Evolutionary conservation across 2,797 vertebrate species (phyloP).

Genomic region (Artibeus jamaicensis): DNA sequence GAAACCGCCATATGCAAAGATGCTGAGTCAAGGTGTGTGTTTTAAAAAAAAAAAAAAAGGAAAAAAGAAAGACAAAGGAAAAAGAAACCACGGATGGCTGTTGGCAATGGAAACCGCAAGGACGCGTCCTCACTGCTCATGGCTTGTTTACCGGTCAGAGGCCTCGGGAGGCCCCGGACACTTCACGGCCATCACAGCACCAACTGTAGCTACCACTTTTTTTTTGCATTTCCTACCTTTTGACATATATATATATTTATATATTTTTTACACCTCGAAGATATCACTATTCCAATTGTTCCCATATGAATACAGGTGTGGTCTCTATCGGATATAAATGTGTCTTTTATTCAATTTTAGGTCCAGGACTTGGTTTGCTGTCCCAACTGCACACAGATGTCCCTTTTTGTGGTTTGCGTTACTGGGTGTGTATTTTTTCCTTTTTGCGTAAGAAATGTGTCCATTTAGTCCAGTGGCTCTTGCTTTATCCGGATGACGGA

Average conservation of each 20-base stretch:
- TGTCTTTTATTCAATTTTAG: conserved; percentile 84
- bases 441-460: conserved; percentile 82
- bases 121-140: conserved; percentile 71
- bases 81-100: conserved; percentile 73
- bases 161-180: conserved; percentile 75
- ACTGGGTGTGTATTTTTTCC: conserved; percentile 37
- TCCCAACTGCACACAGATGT: conserved; percentile 82
- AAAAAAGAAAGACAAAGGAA: conserved; percentile 58
- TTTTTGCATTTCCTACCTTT: conserved; percentile 83
- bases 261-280: conserved; percentile 85
- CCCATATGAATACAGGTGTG: conserved; percentile 86
- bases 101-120: conserved; percentile 74
- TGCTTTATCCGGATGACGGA: conserved; percentile 99
- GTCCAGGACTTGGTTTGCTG: conserved; percentile 82
- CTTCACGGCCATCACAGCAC: conserved; percentile 82
- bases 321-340: conserved; percentile 86
- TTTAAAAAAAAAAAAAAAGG: neutral
- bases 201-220: conserved; percentile 75
- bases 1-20: conserved; percentile 75
- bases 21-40: conserved; percentile 67
- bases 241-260: conserved; percentile 83
- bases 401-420: conserved; percentile 52
- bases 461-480: conserved; percentile 96
- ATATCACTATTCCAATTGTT: conserved; percentile 85
- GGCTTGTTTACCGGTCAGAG: conserved; percentile 82